These are phyloP conservation scores for Oryzaephilus surinamensis DNA, from an alignment of 1,140 invertebrate genomes.

Conservation along the genomic window DNA sequence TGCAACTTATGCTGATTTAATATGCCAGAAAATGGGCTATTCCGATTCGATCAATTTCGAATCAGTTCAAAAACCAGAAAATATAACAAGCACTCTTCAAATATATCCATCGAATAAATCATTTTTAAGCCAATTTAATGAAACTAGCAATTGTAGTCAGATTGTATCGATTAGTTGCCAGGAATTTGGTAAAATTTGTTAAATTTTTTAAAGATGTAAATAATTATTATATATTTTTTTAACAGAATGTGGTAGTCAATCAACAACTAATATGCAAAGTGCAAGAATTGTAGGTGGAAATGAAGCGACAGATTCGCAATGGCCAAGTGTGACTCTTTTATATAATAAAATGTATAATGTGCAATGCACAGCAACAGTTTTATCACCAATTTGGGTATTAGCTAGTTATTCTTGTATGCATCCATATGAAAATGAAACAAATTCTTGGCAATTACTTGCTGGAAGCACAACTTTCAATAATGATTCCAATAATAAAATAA, in stretches of 20 bases:
- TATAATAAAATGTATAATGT: slow-evolving; percentile 42
- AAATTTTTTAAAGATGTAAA: slow-evolving; percentile 6
- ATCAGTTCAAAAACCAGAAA: slow-evolving; percentile 31
- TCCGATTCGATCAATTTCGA: slow-evolving; percentile 33
- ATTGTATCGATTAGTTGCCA: slow-evolving; percentile 46
- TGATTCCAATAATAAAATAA: slow-evolving; percentile 24
- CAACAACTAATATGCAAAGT: slow-evolving; percentile 28
- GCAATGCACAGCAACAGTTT: slow-evolving; percentile 47
- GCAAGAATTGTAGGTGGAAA: slow-evolving; percentile 42
- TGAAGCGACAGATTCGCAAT: slow-evolving; percentile 36
- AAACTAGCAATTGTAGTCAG: slow-evolving; percentile 36
- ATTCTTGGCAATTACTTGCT: slow-evolving; percentile 38
- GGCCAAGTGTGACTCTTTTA: slow-evolving; percentile 45
- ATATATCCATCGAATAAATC: no score
- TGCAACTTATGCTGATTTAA: slow-evolving; percentile 41
- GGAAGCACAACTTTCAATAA: slow-evolving; percentile 35
- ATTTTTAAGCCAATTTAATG: slow-evolving; percentile 38
- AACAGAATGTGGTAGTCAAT: slow-evolving; percentile 41
- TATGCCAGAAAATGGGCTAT: slow-evolving; percentile 45
- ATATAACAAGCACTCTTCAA: slow-evolving; percentile 33
- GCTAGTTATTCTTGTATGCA: slow-evolving; percentile 47
- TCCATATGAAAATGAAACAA: slow-evolving; percentile 3
- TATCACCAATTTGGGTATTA: slow-evolving; percentile 46
- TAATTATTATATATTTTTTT: slow-evolving; percentile 21
- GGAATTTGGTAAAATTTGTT: slow-evolving; percentile 40